Conservation (phyloP, 2,113 vertebrate genomes). For the Aix galericulata region DNA sequence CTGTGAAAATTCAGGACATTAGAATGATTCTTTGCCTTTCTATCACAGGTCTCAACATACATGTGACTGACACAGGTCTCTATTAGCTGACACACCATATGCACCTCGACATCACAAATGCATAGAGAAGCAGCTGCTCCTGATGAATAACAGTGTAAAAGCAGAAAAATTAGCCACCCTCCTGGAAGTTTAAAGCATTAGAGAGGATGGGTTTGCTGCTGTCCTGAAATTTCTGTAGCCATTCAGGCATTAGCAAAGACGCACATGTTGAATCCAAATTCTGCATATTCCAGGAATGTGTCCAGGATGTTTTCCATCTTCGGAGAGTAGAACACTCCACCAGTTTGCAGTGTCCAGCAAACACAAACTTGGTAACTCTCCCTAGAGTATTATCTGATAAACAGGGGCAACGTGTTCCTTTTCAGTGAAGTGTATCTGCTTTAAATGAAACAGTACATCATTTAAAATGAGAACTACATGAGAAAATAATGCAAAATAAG, state of each 20-base stretch:
- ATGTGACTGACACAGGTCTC: background rate
- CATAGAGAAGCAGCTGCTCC: background rate
- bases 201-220: background rate
- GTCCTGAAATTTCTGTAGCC: background rate
- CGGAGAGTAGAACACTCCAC: background rate
- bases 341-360: background rate
- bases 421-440: background rate
- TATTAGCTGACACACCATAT: background rate
- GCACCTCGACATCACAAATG: background rate
- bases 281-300: constrained; percentile 13
- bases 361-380: background rate
- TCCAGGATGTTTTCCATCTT: background rate
- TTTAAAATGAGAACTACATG: background rate
- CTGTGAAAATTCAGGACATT: background rate
- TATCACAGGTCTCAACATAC: background rate
- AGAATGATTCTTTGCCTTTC: background rate
- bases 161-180: background rate
- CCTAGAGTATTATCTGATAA: background rate
- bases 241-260: background rate
- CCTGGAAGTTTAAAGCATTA: background rate
- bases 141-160: background rate
- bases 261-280: background rate
- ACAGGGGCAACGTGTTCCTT: background rate
- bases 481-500: background rate
- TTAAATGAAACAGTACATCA: background rate